These are phyloP conservation scores for Peromyscus polionotus DNA, from an alignment of 2,113 vertebrate species.

Conservation along the genomic window DNA sequence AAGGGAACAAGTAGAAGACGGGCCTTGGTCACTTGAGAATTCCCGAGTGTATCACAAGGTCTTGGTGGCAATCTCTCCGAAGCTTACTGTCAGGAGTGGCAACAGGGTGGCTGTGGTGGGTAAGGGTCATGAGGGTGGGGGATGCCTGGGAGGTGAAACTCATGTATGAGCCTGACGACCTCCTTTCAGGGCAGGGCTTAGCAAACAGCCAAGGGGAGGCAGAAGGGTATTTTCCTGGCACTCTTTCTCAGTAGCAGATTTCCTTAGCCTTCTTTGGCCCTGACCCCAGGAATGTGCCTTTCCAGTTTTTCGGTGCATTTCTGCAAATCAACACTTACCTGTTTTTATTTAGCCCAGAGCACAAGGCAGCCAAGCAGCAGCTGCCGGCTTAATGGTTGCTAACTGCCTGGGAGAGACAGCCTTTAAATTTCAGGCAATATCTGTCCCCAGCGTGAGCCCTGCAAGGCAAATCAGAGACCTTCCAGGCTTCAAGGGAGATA, in stretches of 20 bases:
- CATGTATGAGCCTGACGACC: neutral
- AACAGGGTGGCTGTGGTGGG: neutral
- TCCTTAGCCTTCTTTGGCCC: neutral
- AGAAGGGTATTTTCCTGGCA: neutral
- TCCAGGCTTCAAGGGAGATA: neutral
- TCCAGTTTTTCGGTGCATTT: neutral
- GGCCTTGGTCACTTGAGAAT: neutral
- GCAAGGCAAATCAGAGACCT: neutral
- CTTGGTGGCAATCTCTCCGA: neutral
- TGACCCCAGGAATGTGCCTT: neutral
- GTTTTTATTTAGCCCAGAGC: conserved; percentile 1
- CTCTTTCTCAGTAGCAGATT: neutral
- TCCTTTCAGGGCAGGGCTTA: neutral
- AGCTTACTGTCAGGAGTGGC: neutral
- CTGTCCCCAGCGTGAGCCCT: neutral
- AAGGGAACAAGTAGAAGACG: neutral
- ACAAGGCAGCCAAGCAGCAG: neutral
- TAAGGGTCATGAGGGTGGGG: neutral
- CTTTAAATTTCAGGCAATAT: neutral
- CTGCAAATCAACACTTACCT: neutral
- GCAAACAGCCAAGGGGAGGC: neutral
- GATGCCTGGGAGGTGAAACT: neutral
- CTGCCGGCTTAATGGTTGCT: neutral
- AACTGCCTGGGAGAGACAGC: neutral
- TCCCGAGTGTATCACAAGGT: neutral